These are phyloP conservation scores for Platycnemis pennipes DNA, from an alignment of 2,888 invertebrate species.

Conservation along the genomic window DNA sequence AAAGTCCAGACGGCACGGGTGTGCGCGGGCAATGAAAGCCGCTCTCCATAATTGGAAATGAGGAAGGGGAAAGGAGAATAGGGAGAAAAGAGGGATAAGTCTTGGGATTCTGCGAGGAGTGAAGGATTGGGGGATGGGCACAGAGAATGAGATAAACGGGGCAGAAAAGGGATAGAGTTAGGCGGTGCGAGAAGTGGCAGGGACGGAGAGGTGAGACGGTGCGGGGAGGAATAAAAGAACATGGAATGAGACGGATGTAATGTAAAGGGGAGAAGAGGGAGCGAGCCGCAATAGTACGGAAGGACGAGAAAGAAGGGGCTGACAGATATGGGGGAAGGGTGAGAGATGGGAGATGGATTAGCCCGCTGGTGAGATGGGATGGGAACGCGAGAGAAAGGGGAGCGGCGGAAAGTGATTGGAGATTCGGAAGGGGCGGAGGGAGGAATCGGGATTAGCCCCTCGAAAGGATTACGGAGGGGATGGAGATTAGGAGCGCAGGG, in stretches of 20 bases:
- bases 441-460: slow-evolving; percentile 45
- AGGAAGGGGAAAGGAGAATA: neutral
- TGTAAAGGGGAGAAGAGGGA: neutral
- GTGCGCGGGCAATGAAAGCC: slow-evolving; percentile 51
- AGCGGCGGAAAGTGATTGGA: neutral
- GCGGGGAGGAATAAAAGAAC: neutral
- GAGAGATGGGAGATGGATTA: slow-evolving; percentile 32
- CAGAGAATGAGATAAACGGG: slow-evolving; percentile 12
- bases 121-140: neutral
- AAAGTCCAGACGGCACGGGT: slow-evolving; percentile 4
- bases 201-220: neutral
- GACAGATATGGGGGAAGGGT: neutral
- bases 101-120: neutral
- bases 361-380: neutral
- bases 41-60: slow-evolving; percentile 46
- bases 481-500: slow-evolving; percentile 51
- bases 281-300: neutral
- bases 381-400: neutral
- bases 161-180: neutral
- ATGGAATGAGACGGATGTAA: neutral
- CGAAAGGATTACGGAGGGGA: slow-evolving; percentile 58
- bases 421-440: neutral
- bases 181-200: neutral
- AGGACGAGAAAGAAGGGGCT: neutral
- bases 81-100: neutral